Conservation (phyloP, 1,140 invertebrate species). For the Halesus radiatus region DNA sequence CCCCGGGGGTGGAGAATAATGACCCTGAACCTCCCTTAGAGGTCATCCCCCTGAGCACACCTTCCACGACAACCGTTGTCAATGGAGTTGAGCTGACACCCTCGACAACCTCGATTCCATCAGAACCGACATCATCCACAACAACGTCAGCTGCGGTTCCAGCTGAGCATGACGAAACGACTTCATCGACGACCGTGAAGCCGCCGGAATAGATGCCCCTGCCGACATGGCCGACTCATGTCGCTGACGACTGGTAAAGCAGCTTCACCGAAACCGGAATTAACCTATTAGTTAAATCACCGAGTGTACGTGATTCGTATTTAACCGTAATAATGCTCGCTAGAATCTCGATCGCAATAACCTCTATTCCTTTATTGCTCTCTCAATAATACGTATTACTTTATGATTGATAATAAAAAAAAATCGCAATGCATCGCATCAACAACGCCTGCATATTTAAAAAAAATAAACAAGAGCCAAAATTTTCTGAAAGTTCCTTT, state of each 20-base stretch:
- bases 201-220: too few species aligned
- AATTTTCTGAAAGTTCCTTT: too few species aligned
- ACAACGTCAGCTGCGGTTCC: neutral
- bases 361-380: neutral
- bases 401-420: too few species aligned
- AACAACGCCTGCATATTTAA: too few species aligned
- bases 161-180: neutral
- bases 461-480: too few species aligned
- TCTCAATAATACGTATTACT: neutral
- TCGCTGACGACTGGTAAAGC: neutral
- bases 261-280: slow-evolving; percentile 12
- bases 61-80: slow-evolving; percentile 27
- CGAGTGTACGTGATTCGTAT: slow-evolving; percentile 7
- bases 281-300: slow-evolving; percentile 3
- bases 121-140: neutral
- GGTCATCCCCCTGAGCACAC: slow-evolving; percentile 36
- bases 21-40: slow-evolving; percentile 35
- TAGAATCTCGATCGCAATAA: neutral
- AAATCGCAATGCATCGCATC: too few species aligned
- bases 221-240: too few species aligned
- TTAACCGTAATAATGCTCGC: neutral
- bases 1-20: neutral
- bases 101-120: slow-evolving; percentile 12
- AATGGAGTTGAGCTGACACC: neutral
- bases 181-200: neutral